Base-by-base conservation (phyloP, 2,797 vertebrate genomes). In the Neostethus bicornis region DNA sequence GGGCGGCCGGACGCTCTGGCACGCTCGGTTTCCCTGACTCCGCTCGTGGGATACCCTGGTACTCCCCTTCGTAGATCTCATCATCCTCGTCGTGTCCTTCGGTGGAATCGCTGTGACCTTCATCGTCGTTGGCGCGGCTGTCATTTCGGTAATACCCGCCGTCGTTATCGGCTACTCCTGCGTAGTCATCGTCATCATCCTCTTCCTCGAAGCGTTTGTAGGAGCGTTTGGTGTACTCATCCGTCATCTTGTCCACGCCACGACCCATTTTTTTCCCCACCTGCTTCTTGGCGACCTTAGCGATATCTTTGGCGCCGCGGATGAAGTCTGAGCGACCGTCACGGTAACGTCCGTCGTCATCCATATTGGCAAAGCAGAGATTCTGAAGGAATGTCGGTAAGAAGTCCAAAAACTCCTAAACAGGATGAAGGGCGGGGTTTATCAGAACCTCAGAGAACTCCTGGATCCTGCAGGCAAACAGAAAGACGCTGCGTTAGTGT, bases 41-140 rank as follows among this genome's bases (percentile, higher is more conserved):
- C 0, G 93, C 94, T 44, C 93, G 86, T n/a, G 96, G 96, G 54
- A 98, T 97, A 5, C 96, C 96, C 68, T 98, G 96, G 74, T 98
- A 98, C 37, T 98, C 96, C 3, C 96, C 96, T 72, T 98, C 96
- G 0, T 98, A 98, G 87, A 98, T 97, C 79, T 98, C 96, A 0
- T 98, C 96, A 0, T 98, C 96, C 71, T 98, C 96, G 0, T 98
- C 96, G 0, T 98, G 96, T 2, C 96, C 96, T 55, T 98, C 96
- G 0, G 96, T 98, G 73, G 96, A 96, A 0, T 98, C 96, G 0
- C 96, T 98, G 75, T 95, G 96, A 0, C 92, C 96, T 10, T 96
- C 96, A 0, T 95, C 94, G 0, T 96, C 95, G 0, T 92, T 90
- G 20, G 91, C 90, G 4, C 89, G 89, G 70, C 94, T 96, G 28